phyloP scores from a whole-genome alignment of 2,113 vertebrate species.

The Serilophus lunatus region DNA sequence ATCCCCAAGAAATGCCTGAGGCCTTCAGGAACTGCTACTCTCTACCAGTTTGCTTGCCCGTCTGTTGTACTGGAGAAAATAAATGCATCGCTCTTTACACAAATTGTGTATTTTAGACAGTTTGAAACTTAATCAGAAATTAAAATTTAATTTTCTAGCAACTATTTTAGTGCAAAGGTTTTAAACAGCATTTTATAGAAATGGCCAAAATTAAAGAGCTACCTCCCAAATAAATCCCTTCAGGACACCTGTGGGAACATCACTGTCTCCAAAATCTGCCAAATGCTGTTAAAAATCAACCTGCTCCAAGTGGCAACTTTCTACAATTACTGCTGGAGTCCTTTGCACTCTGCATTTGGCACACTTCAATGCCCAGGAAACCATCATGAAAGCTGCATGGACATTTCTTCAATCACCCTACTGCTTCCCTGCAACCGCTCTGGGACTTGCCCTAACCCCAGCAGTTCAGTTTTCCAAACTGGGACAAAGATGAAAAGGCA shows the following conservation, averaged over 20 bases:
- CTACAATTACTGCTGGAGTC: not conserved
- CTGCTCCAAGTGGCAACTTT: not conserved
- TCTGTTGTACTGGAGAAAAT: not conserved
- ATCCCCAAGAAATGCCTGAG: not conserved
- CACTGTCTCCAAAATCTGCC: accelerated
- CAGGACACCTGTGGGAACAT: not conserved
- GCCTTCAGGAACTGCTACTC: not conserved
- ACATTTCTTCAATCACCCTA: not conserved
- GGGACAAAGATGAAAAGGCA: not conserved
- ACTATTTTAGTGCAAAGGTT: not conserved
- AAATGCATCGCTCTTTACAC: not conserved
- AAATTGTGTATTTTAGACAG: not conserved
- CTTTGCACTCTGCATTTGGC: not conserved
- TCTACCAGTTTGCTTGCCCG: accelerated
- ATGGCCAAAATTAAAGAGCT: not conserved
- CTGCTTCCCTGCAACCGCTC: not conserved
- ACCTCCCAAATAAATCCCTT: not conserved
- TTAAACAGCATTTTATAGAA: accelerated
- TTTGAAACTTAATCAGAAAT: not conserved
- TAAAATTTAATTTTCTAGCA: not conserved
- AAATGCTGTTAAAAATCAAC: not conserved
- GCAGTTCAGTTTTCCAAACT: not conserved
- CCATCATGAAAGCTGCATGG: not conserved
- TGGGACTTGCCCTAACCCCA: not conserved
- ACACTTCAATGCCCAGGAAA: not conserved